Evolutionary conservation across 1,140 invertebrate genomes (phyloP).

Genomic region (Dinothrombium tinctorium): DNA sequence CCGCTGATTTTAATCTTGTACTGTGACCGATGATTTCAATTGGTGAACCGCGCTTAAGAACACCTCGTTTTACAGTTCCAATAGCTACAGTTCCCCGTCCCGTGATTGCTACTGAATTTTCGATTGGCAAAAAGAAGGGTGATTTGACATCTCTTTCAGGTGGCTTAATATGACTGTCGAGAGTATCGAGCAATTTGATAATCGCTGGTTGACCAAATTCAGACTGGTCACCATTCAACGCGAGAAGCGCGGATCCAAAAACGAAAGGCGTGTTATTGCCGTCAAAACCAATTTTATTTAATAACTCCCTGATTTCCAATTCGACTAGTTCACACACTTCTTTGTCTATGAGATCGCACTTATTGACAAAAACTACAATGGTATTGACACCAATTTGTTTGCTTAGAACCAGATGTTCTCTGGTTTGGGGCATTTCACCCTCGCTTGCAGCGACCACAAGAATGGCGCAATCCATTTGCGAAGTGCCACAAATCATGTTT

Average conservation of each 20-base stretch:
- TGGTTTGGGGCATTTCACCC: slow-evolving; percentile 87
- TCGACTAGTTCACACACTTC: slow-evolving; percentile 93
- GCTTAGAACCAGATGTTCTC: slow-evolving; percentile 48
- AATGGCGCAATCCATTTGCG: slow-evolving; percentile 91
- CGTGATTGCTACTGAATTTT: too few species aligned
- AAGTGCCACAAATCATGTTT: slow-evolving; percentile 82
- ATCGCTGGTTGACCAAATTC: slow-evolving; percentile 61
- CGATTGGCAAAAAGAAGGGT: too few species aligned
- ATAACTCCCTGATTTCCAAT: slow-evolving; percentile 75
- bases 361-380: slow-evolving; percentile 47
- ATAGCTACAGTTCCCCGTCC: too few species aligned
- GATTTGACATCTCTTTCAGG: slow-evolving; percentile 77
- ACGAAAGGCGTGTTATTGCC: slow-evolving; percentile 48
- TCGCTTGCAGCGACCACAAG: slow-evolving; percentile 76
- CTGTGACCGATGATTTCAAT: slow-evolving; percentile 56
- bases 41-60: slow-evolving; percentile 37
- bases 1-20: slow-evolving; percentile 35
- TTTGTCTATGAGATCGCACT: slow-evolving; percentile 69
- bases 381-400: slow-evolving; percentile 41
- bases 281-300: slow-evolving; percentile 55
- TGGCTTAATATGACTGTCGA: slow-evolving; percentile 59
- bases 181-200: slow-evolving; percentile 47
- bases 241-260: slow-evolving; percentile 59
- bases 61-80: too few species aligned
- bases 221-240: slow-evolving; percentile 55